These are phyloP conservation scores for Acanthornis magna DNA, from an alignment of 2,797 vertebrate genomes.

Conservation along the genomic window DNA sequence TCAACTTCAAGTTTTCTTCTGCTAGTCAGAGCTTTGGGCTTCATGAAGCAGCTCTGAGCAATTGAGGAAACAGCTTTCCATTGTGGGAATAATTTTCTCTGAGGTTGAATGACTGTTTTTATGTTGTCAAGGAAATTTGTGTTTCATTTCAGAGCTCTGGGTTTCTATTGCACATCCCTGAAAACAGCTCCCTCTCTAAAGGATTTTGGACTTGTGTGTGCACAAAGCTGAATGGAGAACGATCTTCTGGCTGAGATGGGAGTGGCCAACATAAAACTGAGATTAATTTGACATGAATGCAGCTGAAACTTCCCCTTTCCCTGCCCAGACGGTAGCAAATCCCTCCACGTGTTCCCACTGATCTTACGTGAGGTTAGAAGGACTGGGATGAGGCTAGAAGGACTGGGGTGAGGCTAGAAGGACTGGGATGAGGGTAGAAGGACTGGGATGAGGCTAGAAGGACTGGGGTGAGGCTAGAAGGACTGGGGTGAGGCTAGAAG, in stretches of 20 bases:
- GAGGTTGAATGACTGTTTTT: fast-evolving
- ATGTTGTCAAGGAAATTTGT: not conserved
- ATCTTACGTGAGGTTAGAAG: not conserved
- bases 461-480: too few species aligned
- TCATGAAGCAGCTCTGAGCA: not conserved
- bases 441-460: not conserved
- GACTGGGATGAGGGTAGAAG: not conserved
- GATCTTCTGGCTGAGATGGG: not conserved
- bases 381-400: not conserved
- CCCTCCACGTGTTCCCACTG: not conserved
- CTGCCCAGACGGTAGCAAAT: not conserved
- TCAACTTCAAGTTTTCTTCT: not conserved
- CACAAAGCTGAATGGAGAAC: not conserved
- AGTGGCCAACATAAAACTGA: not conserved
- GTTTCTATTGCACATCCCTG: not conserved
- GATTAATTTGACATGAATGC: not conserved
- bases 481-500: too few species aligned
- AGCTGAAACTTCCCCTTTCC: not conserved
- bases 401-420: not conserved
- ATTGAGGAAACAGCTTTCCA: not conserved
- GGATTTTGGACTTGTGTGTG: not conserved
- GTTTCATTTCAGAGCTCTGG: not conserved
- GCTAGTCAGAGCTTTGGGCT: not conserved
- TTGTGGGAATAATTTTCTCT: not conserved
- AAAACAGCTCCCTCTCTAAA: not conserved